phyloP scores from a whole-genome alignment of 1,140 invertebrate genomes.

The silkworm (Bombyx mori) region DNA sequence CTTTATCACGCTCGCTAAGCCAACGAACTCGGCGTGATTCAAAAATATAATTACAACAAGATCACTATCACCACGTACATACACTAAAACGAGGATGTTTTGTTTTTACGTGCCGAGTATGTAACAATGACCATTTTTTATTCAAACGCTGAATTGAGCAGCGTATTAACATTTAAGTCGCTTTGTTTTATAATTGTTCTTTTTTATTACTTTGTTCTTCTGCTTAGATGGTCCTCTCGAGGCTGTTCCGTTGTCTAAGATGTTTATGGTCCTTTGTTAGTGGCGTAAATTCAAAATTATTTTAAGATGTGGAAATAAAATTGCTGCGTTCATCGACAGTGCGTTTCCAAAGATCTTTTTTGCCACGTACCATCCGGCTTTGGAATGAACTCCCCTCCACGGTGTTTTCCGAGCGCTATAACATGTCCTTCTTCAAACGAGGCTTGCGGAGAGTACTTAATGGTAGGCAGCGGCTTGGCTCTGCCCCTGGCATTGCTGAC shows the following conservation, averaged over 20 bases:
- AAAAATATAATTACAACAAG: conserved; percentile 40
- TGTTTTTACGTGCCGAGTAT: conserved; percentile 20
- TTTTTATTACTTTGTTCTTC: conserved; percentile 1
- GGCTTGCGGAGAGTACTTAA: no score
- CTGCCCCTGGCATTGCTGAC: no score
- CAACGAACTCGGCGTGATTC: conserved; percentile 36
- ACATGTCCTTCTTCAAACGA: no score
- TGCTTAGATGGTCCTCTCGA: not conserved
- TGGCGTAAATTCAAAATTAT: not conserved
- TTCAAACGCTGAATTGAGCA: conserved; percentile 18
- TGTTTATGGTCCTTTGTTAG: not conserved
- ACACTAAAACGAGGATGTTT: conserved; percentile 40
- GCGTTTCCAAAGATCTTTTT: no score
- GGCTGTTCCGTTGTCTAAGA: not conserved
- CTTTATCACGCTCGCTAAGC: conserved; percentile 19
- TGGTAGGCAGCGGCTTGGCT: no score
- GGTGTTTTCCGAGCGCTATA: no score
- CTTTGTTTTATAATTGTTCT: conserved; percentile 20
- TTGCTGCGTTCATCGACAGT: no score
- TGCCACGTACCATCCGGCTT: no score
- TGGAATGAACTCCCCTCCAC: no score
- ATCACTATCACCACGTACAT: conserved; percentile 30
- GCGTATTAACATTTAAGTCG: conserved; percentile 15
- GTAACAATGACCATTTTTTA: conserved; percentile 30
- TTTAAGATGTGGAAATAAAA: not conserved